Evolutionary conservation across 2,888 invertebrate species (phyloP).

Genomic region (Lamproptera curius): DNA sequence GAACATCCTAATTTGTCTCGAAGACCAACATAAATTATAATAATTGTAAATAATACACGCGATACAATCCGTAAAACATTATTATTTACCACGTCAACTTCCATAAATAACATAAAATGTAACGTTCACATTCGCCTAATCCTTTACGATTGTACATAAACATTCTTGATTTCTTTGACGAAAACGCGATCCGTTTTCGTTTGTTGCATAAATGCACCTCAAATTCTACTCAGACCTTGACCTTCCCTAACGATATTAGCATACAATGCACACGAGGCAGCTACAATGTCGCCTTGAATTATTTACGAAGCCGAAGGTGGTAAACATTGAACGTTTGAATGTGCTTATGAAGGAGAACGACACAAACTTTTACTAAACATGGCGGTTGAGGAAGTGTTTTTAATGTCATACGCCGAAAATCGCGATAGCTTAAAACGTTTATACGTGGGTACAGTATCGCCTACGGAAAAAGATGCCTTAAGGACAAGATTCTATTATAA

Average conservation of each 20-base stretch:
- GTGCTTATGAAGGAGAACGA: background rate
- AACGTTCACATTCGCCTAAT: background rate
- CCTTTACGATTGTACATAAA: background rate
- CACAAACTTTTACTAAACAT: background rate
- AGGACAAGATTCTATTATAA: no score
- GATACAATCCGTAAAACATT: no score
- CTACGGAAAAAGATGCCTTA: no score
- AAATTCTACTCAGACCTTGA: constrained; percentile 11
- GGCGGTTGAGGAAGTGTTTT: background rate
- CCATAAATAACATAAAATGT: background rate
- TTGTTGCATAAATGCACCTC: background rate
- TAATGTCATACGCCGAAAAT: no score
- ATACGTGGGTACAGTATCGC: no score
- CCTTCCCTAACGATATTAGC: constrained; percentile 8
- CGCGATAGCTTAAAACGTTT: no score
- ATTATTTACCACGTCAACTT: no score
- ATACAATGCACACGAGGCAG: constrained; percentile 10
- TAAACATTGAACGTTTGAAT: background rate
- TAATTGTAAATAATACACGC: no score
- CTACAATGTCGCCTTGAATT: constrained; percentile 8
- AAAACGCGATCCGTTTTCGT: background rate
- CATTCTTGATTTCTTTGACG: background rate
- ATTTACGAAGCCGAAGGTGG: constrained; percentile 1
- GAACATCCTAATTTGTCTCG: no score
- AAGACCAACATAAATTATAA: background rate